Base-by-base conservation (phyloP, 2,888 invertebrate genomes). In the Drosophila rellima region DNA sequence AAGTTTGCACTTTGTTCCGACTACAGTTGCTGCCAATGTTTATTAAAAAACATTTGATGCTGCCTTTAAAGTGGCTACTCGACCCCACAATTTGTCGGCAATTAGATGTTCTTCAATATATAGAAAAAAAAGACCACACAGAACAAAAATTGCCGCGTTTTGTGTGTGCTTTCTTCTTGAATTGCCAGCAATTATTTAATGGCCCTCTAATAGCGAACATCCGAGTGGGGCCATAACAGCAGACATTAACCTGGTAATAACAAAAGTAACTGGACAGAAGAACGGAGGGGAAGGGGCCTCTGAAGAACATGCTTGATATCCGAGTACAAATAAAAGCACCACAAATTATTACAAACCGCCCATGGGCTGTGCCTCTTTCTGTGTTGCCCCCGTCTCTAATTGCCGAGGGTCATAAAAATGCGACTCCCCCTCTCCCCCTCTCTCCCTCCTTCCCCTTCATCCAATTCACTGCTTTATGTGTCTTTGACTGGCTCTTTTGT, bases 161-260 rank as follows among this genome's bases (percentile, higher is more conserved):
- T 66, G 59, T 64, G 50, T 44, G 62, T 80, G 56, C 52, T 51
- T 48, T 68, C 66, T 66, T 79, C 85, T 70, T 69, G 88, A 85
- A 89, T 85, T 89, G 88, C 86, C 48, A 66, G 89, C 89, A 89
- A 85, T 85, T 85, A 84, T 84, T 89, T 84, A 84, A 84, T 89
- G 85, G 82, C 65, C 79, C 71, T 76, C 89, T 84, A 84, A 89
- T 84, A 84, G 84, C 89, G 60, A 82, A 84, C 88, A 87, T 83
- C 83, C 83, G 83, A 89, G 68, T 70, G 75, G 85, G 69, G 78
- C 81, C 88, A 89, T 89, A 80, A 57, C 26, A 75, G 72, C 63
- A 76, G 71, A 56, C 72, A 72, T 80, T 72, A 77, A 72, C 72
- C 71, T 76, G 80, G 60, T 40, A 61, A 64, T 80, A 75, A 67